Base-by-base conservation (phyloP, 2,888 invertebrate genomes). In the Pandemis heparana region DNA sequence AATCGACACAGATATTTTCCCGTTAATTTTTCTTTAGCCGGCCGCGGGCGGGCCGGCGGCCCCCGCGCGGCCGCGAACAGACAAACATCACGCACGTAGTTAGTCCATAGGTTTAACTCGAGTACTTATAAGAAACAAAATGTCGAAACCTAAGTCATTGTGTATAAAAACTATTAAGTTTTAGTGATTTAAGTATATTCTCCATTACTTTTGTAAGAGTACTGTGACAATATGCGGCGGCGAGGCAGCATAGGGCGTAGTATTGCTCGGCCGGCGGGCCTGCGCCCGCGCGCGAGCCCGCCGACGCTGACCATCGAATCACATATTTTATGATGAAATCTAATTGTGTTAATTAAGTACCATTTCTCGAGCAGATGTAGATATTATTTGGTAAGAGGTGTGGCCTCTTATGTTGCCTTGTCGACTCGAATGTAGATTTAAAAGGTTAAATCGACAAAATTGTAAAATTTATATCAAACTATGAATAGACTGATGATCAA, bases 111-210 rank as follows among this genome's bases (percentile, higher is more conserved):
- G 87, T 87, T 89, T 87, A 88, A 87, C 85, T 89, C 89, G 90
- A 88, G 93, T 94, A 93, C 92, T 92, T 94, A 92, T 94, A 94
- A 90, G 94, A 90, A 92, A 92, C 92, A 92, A 92, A 92, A 90
- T 92, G 94, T 94, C 93, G 94, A 93, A 94, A 90, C 92, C 94
- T 94, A 94, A 94, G 94, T 94, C 94, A 94, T 94, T 94, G 92
- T 94, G 93, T 94, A 94, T 93, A 63, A 63, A 91, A 87, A 87
- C 83, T 89, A 88, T 87, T 94, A 92, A 92, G 93, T 92, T 91
- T 87, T 92, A 92, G 92, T 83, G 77, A 84, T 87, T 79, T 93
- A 92, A 92, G 92, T 86, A 91, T 92, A 91, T 92, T 91, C 93
- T 92, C 94, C 94, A 91, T 92, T 92, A 91, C 89, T 91, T 86